These are phyloP conservation scores for Trypoxylon attenuatum DNA, from an alignment of 2,888 invertebrate species.

Conservation along the genomic window DNA sequence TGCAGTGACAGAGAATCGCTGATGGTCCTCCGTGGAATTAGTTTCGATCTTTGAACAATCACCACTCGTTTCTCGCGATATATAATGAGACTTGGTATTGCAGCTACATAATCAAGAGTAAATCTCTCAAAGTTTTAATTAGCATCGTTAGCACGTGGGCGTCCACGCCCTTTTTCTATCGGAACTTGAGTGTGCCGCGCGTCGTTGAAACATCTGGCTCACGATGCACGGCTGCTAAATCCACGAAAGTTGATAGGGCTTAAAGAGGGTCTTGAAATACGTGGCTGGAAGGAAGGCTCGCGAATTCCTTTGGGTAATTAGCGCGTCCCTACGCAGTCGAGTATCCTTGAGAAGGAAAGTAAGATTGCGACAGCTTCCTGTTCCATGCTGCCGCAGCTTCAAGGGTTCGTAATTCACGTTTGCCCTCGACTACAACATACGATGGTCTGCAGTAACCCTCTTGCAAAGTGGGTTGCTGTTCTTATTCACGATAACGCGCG, in stretches of 20 bases:
- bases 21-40: too few species aligned
- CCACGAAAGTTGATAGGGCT: conserved; percentile 47
- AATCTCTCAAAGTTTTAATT: conserved; percentile 51
- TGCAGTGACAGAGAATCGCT: too few species aligned
- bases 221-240: conserved; percentile 45
- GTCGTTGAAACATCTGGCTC: conserved; percentile 7
- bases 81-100: conserved; percentile 39
- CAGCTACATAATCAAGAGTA: conserved; percentile 1
- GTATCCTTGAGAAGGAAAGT: conserved; percentile 3
- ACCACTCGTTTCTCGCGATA: conserved; percentile 22
- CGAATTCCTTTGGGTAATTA: conserved; percentile 54
- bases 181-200: not conserved
- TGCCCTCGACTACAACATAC: not conserved
- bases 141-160: conserved; percentile 34
- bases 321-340: conserved; percentile 43
- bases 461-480: conserved; percentile 46
- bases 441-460: not conserved
- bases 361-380: conserved; percentile 25
- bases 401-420: not conserved
- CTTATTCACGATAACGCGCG: conserved; percentile 17
- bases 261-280: conserved; percentile 38
- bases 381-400: conserved; percentile 7
- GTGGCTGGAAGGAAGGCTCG: conserved; percentile 26
- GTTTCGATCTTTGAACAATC: conserved; percentile 3
- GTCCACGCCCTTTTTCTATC: conserved; percentile 28